These are phyloP conservation scores for Smutsia gigantea DNA, from an alignment of 2,797 vertebrate genomes.

Conservation along the genomic window DNA sequence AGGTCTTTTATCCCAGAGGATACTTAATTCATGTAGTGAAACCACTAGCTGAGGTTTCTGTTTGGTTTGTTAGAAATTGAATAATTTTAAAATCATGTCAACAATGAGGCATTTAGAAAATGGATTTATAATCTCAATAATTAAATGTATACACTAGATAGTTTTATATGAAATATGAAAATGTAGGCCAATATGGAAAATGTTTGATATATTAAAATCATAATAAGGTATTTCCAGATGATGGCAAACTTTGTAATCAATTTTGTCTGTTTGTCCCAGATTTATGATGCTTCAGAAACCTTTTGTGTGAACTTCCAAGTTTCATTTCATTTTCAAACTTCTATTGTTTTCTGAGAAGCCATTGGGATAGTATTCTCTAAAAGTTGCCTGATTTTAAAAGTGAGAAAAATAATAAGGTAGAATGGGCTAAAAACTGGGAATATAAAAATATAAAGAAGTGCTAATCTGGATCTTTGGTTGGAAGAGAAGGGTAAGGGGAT, in stretches of 20 bases:
- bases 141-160: not conserved
- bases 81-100: conserved; percentile 44
- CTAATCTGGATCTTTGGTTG: not conserved
- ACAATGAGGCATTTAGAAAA: conserved; percentile 49
- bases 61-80: conserved; percentile 63
- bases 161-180: conserved; percentile 33
- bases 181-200: not conserved
- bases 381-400: not conserved
- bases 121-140: conserved; percentile 22
- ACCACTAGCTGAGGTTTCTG: conserved; percentile 75
- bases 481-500: not conserved
- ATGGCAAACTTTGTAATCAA: not conserved
- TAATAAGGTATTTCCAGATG: not conserved
- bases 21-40: conserved; percentile 77
- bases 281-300: not conserved
- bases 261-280: not conserved
- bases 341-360: not conserved
- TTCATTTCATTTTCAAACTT: conserved; percentile 47
- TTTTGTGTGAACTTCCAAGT: not conserved
- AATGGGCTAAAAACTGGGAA: not conserved
- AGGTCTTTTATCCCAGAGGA: conserved; percentile 73
- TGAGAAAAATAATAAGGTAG: not conserved
- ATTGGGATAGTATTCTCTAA: not conserved
- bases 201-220: not conserved
- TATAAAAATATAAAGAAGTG: conserved; percentile 49